Evolutionary conservation across 2,797 vertebrate species (phyloP).

Genomic region (Spatula clypeata): DNA sequence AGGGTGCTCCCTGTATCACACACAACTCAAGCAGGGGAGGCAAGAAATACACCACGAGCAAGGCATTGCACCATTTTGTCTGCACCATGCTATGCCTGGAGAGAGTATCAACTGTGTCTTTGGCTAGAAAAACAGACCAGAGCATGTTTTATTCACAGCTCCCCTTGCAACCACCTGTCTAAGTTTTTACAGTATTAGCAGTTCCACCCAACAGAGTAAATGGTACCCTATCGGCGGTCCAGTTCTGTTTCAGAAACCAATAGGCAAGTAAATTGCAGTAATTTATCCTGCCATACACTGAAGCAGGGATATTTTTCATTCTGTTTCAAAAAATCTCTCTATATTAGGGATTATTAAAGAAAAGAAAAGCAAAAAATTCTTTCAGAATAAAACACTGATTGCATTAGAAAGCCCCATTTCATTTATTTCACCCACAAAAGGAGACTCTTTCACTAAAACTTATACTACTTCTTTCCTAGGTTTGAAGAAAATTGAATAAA

Average conservation of each 20-base stretch:
- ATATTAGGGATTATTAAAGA: background rate
- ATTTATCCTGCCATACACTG: background rate
- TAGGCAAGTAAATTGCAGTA: background rate
- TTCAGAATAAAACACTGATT: background rate
- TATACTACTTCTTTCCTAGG: background rate
- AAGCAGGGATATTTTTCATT: background rate
- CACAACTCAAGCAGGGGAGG: rapidly evolving
- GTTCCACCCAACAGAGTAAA: background rate
- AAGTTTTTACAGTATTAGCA: background rate
- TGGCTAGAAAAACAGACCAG: background rate
- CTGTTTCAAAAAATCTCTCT: background rate
- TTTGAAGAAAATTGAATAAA: background rate
- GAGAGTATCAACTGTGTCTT: background rate
- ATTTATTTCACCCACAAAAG: background rate
- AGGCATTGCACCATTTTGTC: rapidly evolving
- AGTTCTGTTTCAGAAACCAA: background rate
- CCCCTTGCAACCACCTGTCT: background rate
- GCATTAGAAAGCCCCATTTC: background rate
- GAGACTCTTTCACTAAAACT: background rate
- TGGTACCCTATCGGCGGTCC: rapidly evolving
- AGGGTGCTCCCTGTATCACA: background rate
- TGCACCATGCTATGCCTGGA: background rate
- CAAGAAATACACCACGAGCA: background rate
- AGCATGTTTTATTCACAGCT: background rate
- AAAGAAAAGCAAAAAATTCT: background rate